These are phyloP conservation scores for Pogoniulus pusillus DNA, from an alignment of 2,797 vertebrate genomes.

Conservation along the genomic window DNA sequence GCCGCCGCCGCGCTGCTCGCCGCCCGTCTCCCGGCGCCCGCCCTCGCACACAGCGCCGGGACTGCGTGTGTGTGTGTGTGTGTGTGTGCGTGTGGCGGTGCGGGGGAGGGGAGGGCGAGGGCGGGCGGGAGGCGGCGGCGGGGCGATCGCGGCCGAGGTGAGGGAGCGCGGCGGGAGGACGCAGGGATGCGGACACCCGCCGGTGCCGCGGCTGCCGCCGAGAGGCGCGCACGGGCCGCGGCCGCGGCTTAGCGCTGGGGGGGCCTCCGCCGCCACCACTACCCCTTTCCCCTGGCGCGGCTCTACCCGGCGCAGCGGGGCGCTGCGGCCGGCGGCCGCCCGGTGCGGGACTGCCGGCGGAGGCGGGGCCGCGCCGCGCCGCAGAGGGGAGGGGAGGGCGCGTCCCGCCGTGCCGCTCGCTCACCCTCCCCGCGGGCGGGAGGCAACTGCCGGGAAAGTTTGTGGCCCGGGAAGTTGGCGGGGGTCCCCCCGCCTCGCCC, in stretches of 20 bases:
- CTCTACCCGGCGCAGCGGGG: background rate
- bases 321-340: background rate
- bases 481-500: background rate
- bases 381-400: background rate
- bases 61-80: background rate
- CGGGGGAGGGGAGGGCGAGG: background rate
- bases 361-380: background rate
- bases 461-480: background rate
- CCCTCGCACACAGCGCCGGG: background rate
- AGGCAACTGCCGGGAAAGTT: constrained; percentile 5
- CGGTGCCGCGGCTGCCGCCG: constrained; percentile 87
- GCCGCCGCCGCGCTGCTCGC: constrained; percentile 73
- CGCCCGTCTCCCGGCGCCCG: constrained; percentile 87
- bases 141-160: constrained; percentile 89
- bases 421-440: background rate
- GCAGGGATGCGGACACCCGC: constrained; percentile 90
- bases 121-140: background rate
- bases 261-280: too few species aligned
- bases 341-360: constrained; percentile 10
- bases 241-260: background rate
- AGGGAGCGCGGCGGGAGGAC: constrained; percentile 77
- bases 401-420: background rate
- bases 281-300: too few species aligned
- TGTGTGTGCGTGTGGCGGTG: background rate
- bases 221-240: constrained; percentile 81